Base-by-base conservation (phyloP, 2,888 invertebrate genomes). In the Campopleginae sp. region DNA sequence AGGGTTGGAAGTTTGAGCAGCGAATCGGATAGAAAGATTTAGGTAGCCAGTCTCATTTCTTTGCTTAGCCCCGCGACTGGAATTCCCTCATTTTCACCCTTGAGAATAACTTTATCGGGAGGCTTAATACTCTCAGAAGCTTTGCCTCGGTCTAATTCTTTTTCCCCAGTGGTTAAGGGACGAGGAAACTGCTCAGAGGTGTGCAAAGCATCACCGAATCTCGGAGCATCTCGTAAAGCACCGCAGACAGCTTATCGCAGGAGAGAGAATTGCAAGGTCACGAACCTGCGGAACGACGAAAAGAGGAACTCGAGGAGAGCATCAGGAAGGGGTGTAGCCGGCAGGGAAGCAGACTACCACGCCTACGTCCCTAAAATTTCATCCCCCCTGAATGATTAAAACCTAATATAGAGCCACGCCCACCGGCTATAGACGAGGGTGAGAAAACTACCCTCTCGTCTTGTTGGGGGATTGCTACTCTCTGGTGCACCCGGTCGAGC, bases 331-430 rank as follows among this genome's bases (percentile, higher is more conserved):
- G 88, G 93, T 92, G 93, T 93, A 90, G 89, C 93, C 93, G 93
- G 92, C 86, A 92, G 92, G 90, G 91, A 86, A 89, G 91, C 93
- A 93, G 93, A 93, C 93, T 92, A 93, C 93, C 93, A 93, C 93
- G 93, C 93, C 93, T 87, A 86, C 91, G 90, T 90, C 89, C 91
- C 93, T 90, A 91, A 93, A 93, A 93, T 92, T 93, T 93, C 93
- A 92, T 92, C 87, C 86, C 72, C 38, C 38, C 27, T 92, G 92
- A 93, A 93, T 93, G 93, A 93, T 93, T 93, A 93, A 93, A 93
- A 93, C 92, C 92, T 93, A 93, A 93, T 93, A 93, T 91, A 91
- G 90, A 88, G 93, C 92, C 93, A 93, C 93, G 93, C 93, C 93
- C 91, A 92, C 90, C 88, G 85, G 76, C 85, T 85, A 76, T 81